Evolutionary conservation across 1,140 invertebrate species (phyloP).

Genomic region (Sogatella furcifera): DNA sequence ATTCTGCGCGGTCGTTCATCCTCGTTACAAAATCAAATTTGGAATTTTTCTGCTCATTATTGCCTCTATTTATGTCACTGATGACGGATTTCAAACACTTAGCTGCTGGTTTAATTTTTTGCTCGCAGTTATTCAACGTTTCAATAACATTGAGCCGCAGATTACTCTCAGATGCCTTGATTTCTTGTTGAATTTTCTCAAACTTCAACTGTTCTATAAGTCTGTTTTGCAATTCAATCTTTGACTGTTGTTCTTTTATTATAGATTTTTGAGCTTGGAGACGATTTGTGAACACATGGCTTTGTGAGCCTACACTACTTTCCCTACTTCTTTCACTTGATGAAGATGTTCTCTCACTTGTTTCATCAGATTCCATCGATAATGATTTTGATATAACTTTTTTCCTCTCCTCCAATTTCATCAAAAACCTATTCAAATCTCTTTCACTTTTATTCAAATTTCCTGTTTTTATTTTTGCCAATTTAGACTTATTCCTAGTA

Average conservation of each 20-base stretch:
- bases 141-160: background rate
- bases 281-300: background rate
- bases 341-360: no score
- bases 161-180: background rate
- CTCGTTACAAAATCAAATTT: background rate
- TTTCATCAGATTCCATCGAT: no score
- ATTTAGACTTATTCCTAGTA: background rate
- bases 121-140: background rate
- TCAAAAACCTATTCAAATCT: background rate
- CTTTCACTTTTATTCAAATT: background rate
- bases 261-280: background rate
- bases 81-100: no score
- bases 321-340: no score
- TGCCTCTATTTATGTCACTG: no score
- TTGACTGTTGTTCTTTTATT: background rate
- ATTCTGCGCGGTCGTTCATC: background rate
- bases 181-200: background rate
- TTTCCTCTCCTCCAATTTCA: background rate
- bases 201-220: background rate
- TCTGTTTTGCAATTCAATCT: background rate
- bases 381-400: background rate
- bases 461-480: background rate
- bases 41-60: no score
- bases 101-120: background rate
- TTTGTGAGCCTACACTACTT: no score